Evolutionary conservation across 2,888 invertebrate species (phyloP).

Genomic region (Lasioglossum zephyrum): DNA sequence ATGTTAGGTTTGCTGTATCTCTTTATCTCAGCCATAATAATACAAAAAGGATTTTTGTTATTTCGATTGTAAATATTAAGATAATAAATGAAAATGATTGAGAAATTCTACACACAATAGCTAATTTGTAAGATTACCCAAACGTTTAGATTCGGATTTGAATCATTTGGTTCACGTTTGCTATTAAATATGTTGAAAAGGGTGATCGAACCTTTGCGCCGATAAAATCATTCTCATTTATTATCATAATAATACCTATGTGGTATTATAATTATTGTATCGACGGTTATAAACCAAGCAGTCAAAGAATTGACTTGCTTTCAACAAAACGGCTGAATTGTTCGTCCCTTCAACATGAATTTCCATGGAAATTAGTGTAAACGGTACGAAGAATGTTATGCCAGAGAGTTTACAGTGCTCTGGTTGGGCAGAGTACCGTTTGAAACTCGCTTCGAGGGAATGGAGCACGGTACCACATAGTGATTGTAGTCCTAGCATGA

Average conservation of each 20-base stretch:
- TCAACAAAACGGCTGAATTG: background rate
- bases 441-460: background rate
- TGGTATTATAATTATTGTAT: background rate
- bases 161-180: too few species aligned
- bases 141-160: too few species aligned
- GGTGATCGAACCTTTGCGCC: too few species aligned
- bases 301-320: background rate
- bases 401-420: background rate
- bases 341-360: background rate
- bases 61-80: too few species aligned
- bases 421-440: background rate
- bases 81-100: too few species aligned
- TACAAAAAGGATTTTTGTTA: too few species aligned
- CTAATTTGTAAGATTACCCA: too few species aligned
- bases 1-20: background rate
- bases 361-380: background rate
- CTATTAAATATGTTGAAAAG: too few species aligned
- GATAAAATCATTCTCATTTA: too few species aligned
- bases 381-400: background rate
- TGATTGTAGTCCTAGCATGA: conserved; percentile 11
- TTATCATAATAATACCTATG: background rate
- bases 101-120: too few species aligned
- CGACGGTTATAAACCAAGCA: background rate
- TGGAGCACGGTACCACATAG: background rate
- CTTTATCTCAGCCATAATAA: background rate